A percentile compares a stretch with the other conserved stretches of the same genome.
phyloP scores from a whole-genome alignment of 2,797 vertebrate genomes.

The Spinibarbus caldwelli region DNA sequence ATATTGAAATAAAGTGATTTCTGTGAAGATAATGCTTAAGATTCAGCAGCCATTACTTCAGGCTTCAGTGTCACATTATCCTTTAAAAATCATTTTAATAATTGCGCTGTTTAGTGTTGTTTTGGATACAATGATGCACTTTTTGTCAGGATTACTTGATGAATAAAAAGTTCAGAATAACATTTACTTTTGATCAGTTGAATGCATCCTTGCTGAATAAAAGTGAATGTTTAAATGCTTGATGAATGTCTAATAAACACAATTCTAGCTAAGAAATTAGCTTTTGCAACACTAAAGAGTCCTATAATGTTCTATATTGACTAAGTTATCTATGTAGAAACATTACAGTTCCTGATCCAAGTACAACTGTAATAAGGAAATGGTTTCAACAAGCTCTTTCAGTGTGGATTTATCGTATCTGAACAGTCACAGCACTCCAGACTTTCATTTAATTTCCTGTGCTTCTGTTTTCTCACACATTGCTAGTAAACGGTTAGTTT shows the following conservation, averaged over 20 bases:
- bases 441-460: not conserved
- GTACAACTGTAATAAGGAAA: not conserved
- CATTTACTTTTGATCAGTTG: no score
- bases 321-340: not conserved
- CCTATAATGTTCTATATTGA: not conserved
- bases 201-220: no score
- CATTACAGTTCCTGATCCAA: not conserved
- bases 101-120: not conserved
- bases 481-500: conserved; percentile 4
- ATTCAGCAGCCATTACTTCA: no score
- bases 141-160: no score
- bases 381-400: not conserved
- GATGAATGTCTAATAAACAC: no score
- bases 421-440: not conserved
- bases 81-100: not conserved
- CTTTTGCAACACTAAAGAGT: not conserved
- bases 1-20: no score
- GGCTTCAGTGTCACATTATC: not conserved
- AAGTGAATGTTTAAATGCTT: no score
- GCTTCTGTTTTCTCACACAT: not conserved
- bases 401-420: not conserved
- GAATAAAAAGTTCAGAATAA: no score
- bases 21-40: no score
- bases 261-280: no score
- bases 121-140: no score